Evolutionary conservation across 2,888 invertebrate species (phyloP), one percentile per base, ranked within the genome.

Genomic region (Synergus umbraculus): DNA sequence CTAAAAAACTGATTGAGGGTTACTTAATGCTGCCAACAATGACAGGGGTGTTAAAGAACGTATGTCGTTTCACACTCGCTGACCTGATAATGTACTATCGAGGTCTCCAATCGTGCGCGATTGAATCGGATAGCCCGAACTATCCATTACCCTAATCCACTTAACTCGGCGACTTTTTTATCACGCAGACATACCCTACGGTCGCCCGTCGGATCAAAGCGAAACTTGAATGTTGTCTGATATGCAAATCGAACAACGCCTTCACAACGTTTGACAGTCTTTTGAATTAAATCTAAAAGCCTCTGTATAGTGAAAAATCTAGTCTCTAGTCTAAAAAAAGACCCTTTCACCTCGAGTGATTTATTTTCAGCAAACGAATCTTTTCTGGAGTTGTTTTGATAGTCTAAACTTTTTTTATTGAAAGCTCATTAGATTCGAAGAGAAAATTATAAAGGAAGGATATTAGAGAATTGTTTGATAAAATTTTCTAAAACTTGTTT

Each of bases 141-240:
- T 88, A 90, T 90, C 89, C 89, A 90, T 91, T 90, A 90, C 88
- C 83, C 85, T 88, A 89, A 90, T 90, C 89, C 90, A 89, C 90
- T 91, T 90, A 88, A 87, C 90, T 79, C 85, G 80, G 79, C 78
- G 83, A 83, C 82, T 83, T 79, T 86, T 87, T 87, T 86, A 86
- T 87, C 83, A 87, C 86, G 87, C 86, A 86, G 83, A 86, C 83
- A 81, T 78, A 46, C 46, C 79, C n/a, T 41, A 37, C 67, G 81
- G 77, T 84, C 81, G 79, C 79, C 77, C 82, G 82, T 82, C 79
- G 65, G 73, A 73, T 73, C 73, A 73, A 37, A 73, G 15, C 12
- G 13, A 69, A 46, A 37, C 54, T 60, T 77, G 66, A 69, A 78
- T 77, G 44, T 78, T 37, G 76, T 58, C 78, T 60, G 82, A 84